Evolutionary conservation across 2,888 invertebrate species (phyloP).

Genomic region (Drosophila borborema): DNA sequence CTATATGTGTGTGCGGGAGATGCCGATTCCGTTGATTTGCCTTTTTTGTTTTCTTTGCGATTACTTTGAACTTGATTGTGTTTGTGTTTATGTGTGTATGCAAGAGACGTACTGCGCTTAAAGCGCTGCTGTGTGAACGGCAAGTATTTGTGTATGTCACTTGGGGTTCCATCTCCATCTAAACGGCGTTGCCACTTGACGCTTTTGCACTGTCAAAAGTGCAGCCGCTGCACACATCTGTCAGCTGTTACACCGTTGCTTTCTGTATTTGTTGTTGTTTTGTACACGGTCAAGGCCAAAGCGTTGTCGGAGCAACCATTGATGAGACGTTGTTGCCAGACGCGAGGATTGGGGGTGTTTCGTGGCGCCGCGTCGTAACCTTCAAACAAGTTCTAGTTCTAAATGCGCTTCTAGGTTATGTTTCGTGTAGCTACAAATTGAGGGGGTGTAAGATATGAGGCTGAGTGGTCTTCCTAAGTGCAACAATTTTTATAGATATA

Average conservation of each 20-base stretch:
- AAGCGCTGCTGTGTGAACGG: constrained; percentile 37
- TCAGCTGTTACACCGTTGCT: constrained; percentile 71
- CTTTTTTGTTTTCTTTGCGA: constrained; percentile 47
- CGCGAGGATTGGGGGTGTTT: constrained; percentile 27
- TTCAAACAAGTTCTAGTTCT: constrained; percentile 65
- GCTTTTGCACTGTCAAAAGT: constrained; percentile 47
- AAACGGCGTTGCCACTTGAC: constrained; percentile 54
- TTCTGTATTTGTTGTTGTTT: constrained; percentile 26
- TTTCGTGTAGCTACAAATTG: constrained; percentile 20
- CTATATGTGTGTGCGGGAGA: constrained; percentile 44
- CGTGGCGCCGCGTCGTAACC: constrained; percentile 66
- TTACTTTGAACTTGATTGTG: constrained; percentile 71
- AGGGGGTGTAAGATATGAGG: neutral
- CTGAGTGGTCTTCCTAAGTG: constrained; percentile 25
- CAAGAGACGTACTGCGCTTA: constrained; percentile 51
- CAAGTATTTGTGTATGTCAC: constrained; percentile 25
- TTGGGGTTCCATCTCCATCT: constrained; percentile 35
- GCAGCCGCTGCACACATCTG: constrained; percentile 58
- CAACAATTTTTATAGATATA: constrained; percentile 40
- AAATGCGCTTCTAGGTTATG: constrained; percentile 66
- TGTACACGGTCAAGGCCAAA: constrained; percentile 64
- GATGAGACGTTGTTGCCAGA: constrained; percentile 28
- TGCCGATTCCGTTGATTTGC: constrained; percentile 42
- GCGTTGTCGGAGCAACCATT: constrained; percentile 37
- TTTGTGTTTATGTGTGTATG: constrained; percentile 27